phyloP scores from a whole-genome alignment of 2,797 vertebrate genomes.

The Muscicapa striata region DNA sequence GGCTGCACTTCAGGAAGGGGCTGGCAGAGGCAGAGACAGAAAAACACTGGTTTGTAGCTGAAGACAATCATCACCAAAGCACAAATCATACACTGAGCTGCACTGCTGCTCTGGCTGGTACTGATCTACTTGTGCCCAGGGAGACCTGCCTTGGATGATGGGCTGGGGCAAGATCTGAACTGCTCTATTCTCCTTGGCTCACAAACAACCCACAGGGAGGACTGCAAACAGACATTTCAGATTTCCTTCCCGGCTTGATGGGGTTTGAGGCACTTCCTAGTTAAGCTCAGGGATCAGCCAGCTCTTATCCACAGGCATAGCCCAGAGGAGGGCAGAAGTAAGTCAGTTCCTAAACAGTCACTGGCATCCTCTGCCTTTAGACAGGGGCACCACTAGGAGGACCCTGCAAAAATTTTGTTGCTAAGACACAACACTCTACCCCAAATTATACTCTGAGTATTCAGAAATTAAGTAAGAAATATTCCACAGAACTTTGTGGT shows the following conservation, averaged over 20 bases:
- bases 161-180: background rate
- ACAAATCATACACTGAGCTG: fast-evolving
- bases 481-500: background rate
- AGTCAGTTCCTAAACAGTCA: background rate
- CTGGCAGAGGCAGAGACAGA: background rate
- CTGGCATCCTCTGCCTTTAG: background rate
- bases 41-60: background rate
- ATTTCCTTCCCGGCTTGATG: background rate
- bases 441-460: background rate
- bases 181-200: background rate
- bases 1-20: background rate
- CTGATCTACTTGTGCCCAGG: background rate
- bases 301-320: background rate
- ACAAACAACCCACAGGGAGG: background rate
- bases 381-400: background rate
- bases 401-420: background rate
- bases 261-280: background rate
- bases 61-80: background rate
- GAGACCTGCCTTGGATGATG: background rate
- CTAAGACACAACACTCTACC: background rate
- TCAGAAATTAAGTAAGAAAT: background rate
- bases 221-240: background rate
- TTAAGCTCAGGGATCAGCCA: background rate
- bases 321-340: background rate
- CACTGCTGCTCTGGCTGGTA: background rate